Evolutionary conservation across 2,113 vertebrate species (phyloP).

Genomic region (Nibea coibor): DNA sequence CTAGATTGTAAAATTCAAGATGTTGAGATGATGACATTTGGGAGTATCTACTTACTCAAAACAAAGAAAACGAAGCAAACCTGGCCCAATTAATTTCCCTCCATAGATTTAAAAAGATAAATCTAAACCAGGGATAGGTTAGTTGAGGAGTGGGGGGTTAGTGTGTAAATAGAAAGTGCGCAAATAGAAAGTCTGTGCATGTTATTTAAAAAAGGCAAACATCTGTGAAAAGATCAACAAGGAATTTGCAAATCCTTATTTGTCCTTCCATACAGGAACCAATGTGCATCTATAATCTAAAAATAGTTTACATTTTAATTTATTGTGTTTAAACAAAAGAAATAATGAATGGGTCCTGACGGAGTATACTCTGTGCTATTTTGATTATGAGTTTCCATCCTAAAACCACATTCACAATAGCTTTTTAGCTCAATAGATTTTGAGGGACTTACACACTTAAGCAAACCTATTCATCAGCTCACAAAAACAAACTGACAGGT

Average conservation of each 20-base stretch:
- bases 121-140: conserved; percentile 34
- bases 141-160: conserved; percentile 20
- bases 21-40: conserved; percentile 22
- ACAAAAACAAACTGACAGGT: conserved; percentile 46
- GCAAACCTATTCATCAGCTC: conserved; percentile 37
- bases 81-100: conserved; percentile 54
- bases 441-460: conserved; percentile 5
- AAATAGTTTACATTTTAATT: conserved; percentile 4
- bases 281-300: not conserved
- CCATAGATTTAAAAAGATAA: conserved; percentile 42
- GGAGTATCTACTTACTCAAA: conserved; percentile 30
- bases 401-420: conserved; percentile 43
- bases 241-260: conserved; percentile 26
- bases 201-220: conserved; percentile 50
- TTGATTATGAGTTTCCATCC: conserved; percentile 28
- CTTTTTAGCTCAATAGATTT: conserved; percentile 13
- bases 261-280: conserved; percentile 14
- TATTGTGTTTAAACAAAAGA: conserved; percentile 13
- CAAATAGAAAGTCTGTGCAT: not conserved
- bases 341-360: not conserved
- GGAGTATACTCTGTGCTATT: not conserved
- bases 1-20: conserved; percentile 44
- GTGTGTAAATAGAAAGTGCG: conserved; percentile 44
- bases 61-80: conserved; percentile 44
- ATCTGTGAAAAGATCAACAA: conserved; percentile 44